A percentile compares a stretch with the other conserved stretches of the same genome.
phyloP scores from a whole-genome alignment of 2,113 vertebrate species.

The Dicrurus megarhynchus region DNA sequence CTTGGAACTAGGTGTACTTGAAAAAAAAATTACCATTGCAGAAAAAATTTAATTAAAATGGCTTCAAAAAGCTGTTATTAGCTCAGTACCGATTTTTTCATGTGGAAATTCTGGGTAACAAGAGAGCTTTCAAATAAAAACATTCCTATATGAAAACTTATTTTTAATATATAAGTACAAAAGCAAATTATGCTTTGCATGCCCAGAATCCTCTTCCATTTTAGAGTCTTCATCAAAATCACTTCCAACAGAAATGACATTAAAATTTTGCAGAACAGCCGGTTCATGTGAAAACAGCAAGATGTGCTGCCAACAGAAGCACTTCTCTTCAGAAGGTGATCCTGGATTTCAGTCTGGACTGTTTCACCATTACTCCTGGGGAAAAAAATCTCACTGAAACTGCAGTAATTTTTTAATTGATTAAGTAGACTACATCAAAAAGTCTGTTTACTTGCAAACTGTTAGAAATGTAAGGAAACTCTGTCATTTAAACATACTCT shows the following conservation, averaged over 20 bases:
- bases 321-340: not conserved
- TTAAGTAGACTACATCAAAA: not conserved
- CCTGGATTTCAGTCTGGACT: not conserved
- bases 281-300: not conserved
- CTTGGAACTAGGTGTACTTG: not conserved
- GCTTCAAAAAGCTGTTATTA: not conserved
- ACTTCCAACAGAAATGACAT: not conserved
- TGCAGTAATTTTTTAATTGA: not conserved
- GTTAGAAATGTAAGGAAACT: not conserved
- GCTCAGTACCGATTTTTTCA: not conserved
- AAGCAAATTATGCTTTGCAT: not conserved
- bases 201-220: not conserved
- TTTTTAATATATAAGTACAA: not conserved
- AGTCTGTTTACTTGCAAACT: not conserved
- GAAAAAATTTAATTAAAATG: not conserved
- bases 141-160: not conserved
- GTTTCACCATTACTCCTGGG: not conserved
- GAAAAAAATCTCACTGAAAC: not conserved
- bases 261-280: not conserved
- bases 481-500: not conserved
- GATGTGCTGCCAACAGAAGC: not conserved
- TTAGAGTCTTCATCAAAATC: not conserved
- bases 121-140: not conserved
- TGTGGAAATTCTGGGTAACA: not conserved
- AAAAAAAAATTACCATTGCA: not conserved